Percentiles rank a stretch among this genome's conserved stretches.
Evolutionary conservation across 2,113 vertebrate species (phyloP).

Genomic region (Thalassarche chlororhynchos): DNA sequence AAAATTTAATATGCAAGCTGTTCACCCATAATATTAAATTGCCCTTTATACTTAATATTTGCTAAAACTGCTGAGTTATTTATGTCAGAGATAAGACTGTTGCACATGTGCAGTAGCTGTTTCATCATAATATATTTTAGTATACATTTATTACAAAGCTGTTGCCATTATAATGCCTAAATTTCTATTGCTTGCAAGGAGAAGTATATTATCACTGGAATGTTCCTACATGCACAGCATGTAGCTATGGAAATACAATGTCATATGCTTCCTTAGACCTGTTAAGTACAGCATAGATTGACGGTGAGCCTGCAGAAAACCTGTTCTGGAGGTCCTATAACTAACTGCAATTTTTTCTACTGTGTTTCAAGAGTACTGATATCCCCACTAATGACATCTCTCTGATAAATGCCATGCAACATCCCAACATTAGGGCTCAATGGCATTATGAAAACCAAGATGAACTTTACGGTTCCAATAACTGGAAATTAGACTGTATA

Average conservation of each 20-base stretch:
- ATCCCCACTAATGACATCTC: not conserved
- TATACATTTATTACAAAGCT: not conserved
- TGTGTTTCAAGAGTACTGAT: not conserved
- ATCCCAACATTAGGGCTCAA: not conserved
- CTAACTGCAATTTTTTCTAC: not conserved
- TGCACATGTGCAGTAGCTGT: not conserved
- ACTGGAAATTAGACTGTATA: not conserved
- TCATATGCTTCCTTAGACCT: not conserved
- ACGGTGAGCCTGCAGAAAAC: not conserved
- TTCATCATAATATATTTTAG: not conserved
- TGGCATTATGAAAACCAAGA: not conserved
- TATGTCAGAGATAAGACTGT: not conserved
- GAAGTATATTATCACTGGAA: not conserved
- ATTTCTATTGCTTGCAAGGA: conserved; percentile 18
- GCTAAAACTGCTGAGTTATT: conserved; percentile 23
- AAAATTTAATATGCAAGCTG: conserved; percentile 46
- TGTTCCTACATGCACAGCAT: not conserved
- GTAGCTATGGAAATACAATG: conserved; percentile 21
- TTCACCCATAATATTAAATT: conserved; percentile 21
- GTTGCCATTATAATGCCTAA: not conserved
- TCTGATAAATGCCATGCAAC: not conserved
- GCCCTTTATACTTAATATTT: conserved; percentile 32
- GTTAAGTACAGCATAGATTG: not conserved
- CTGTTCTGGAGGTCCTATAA: not conserved
- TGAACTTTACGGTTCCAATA: not conserved